Base-by-base conservation (phyloP, 2,888 invertebrate genomes). In the Branchellion lobata region DNA sequence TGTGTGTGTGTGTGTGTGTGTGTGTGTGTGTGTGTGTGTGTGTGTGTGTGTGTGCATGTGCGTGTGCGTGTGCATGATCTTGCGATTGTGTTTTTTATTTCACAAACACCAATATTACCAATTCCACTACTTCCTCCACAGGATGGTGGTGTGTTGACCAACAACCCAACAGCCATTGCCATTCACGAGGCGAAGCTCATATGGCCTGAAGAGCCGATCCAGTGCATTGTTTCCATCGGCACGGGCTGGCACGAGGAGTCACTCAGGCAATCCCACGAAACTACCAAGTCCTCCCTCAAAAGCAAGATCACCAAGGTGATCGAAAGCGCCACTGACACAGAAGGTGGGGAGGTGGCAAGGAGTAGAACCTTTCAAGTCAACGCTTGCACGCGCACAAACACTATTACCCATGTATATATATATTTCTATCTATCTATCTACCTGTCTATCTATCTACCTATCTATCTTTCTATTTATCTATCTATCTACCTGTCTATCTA, bases 111-210 rank as follows among this genome's bases (percentile, higher is more conserved):
- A 65, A 65, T 21, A 65, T 18, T 53, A 53, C 18, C 53, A 53
- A 53, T 53, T 18, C 21, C 21, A 53, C 53, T 18, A 51, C 14
- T 14, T 14, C 53, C 21, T 51, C 53, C 21, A 18, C 84, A 91
- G 91, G 93, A 93, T 88, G 92, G 93, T 82, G 94, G 95, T 36
- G 91, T 94, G 84, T 89, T 94, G 86, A 92, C 92, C 18, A 95
- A 95, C 89, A 96, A 95, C 88, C 95, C 95, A 0, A 92, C 94
- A 18, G 93, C 93, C 1, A 91, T 95, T 8, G 96, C 93, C 0
- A 89, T 95, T 68, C 94, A 94, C 86, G 96, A 96, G 88, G 93
- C 94, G 0, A 91, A 91, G 83, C 90, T 92, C 51, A 87, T 96
- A 71, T 96, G 93, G 92, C 94, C 94, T 0, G 90, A 91, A 61